phyloP scores from a whole-genome alignment of 1,140 invertebrate species.

The Scaptomyza montana region DNA sequence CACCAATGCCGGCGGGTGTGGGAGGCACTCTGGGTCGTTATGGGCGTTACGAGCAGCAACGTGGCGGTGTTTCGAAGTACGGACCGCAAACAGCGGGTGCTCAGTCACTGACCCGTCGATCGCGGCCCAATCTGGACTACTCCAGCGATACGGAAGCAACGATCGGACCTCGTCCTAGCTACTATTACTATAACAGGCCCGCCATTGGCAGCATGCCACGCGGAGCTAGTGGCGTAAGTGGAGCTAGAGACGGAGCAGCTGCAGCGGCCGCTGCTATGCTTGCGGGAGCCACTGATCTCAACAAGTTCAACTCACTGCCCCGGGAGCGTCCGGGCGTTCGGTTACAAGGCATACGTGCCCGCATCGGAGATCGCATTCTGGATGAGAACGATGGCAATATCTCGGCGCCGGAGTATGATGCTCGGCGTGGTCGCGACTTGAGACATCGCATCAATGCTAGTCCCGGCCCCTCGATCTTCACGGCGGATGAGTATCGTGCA shows the following conservation, averaged over 20 bases:
- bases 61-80: slow-evolving; percentile 67
- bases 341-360: slow-evolving; percentile 73
- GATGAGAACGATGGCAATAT: slow-evolving; percentile 92
- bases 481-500: slow-evolving; percentile 94
- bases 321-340: slow-evolving; percentile 87
- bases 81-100: slow-evolving; percentile 75
- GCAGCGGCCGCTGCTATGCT: slow-evolving; percentile 77
- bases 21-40: slow-evolving; percentile 83
- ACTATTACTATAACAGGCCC: slow-evolving; percentile 88
- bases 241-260: slow-evolving; percentile 63
- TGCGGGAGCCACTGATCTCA: slow-evolving; percentile 72
- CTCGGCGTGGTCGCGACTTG: slow-evolving; percentile 86
- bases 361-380: slow-evolving; percentile 85
- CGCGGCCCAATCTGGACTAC: slow-evolving; percentile 92
- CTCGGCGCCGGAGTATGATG: slow-evolving; percentile 91
- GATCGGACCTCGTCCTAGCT: slow-evolving; percentile 89
- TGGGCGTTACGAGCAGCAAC: slow-evolving; percentile 80
- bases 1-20: slow-evolving; percentile 69
- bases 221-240: slow-evolving; percentile 84
- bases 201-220: slow-evolving; percentile 84
- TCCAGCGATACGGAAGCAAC: slow-evolving; percentile 97
- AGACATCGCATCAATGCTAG: slow-evolving; percentile 76
- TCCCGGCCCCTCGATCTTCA: slow-evolving; percentile 88
- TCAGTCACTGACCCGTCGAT: slow-evolving; percentile 87
- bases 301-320: slow-evolving; percentile 90